Conservation (phyloP, 2,113 vertebrate species). For the Serilophus lunatus region DNA sequence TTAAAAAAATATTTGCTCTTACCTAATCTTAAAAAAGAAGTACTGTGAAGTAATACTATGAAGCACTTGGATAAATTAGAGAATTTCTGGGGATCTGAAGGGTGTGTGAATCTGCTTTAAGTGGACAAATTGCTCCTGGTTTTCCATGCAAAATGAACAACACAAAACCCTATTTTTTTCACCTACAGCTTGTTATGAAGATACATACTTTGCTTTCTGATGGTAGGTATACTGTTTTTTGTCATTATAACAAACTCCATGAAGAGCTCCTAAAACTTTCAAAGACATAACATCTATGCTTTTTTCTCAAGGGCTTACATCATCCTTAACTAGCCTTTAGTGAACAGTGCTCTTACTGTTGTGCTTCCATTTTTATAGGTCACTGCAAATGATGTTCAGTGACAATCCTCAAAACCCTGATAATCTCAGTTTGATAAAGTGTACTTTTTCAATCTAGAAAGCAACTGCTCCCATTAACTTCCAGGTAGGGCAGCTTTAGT, state of each 20-base stretch:
- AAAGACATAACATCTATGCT: neutral
- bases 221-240: neutral
- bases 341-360: neutral
- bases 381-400: neutral
- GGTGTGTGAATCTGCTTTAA: neutral
- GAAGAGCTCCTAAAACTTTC: neutral
- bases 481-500: neutral
- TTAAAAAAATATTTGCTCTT: neutral
- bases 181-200: neutral
- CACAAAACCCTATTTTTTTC: rapidly evolving
- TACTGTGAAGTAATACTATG: neutral
- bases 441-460: neutral
- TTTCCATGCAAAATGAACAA: neutral
- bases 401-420: neutral
- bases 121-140: neutral
- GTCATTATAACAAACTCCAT: neutral
- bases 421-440: neutral
- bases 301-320: neutral
- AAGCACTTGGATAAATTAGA: neutral
- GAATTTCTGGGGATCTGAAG: neutral
- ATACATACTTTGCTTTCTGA: neutral
- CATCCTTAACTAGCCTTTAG: neutral
- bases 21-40: neutral
- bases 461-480: neutral
- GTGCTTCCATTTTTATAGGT: neutral